Percentiles rank a stretch among this genome's conserved stretches.
Evolutionary conservation across 2,888 invertebrate species (phyloP).

Genomic region (Celastrina argiolus): DNA sequence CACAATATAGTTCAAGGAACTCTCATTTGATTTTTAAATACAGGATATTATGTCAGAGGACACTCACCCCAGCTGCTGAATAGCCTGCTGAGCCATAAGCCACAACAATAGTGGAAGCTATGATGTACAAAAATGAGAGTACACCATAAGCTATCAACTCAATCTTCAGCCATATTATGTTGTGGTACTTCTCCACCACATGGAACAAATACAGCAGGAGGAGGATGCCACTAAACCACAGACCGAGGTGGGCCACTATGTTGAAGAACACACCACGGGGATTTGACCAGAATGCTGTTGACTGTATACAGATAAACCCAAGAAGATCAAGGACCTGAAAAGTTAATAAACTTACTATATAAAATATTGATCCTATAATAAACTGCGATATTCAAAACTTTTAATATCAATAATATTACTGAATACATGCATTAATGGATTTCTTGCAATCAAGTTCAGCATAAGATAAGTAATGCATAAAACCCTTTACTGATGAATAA

Average conservation of each 20-base stretch:
- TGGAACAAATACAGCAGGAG: conserved; percentile 88
- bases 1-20: not conserved
- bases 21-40: not conserved
- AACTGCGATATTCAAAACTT: too few species aligned
- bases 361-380: not conserved
- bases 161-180: conserved; percentile 90
- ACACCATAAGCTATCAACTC: conserved; percentile 85
- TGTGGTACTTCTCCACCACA: conserved; percentile 87
- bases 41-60: not conserved
- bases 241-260: conserved; percentile 85
- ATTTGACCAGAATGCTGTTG: conserved; percentile 76
- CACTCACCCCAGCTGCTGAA: conserved; percentile 85
- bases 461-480: not conserved
- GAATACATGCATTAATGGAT: not conserved
- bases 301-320: conserved; percentile 88
- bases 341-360: not conserved
- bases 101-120: conserved; percentile 85
- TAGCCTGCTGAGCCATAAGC: conserved; percentile 80
- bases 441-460: not conserved
- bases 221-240: conserved; percentile 86
- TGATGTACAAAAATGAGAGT: conserved; percentile 84
- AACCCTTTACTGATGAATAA: not conserved
- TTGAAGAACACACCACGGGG: conserved; percentile 86
- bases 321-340: conserved; percentile 82
- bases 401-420: not conserved